Evolutionary conservation across 2,888 invertebrate genomes (phyloP), one percentile per base, ranked within the genome.

Genomic region (Zaprionus lineosus): DNA sequence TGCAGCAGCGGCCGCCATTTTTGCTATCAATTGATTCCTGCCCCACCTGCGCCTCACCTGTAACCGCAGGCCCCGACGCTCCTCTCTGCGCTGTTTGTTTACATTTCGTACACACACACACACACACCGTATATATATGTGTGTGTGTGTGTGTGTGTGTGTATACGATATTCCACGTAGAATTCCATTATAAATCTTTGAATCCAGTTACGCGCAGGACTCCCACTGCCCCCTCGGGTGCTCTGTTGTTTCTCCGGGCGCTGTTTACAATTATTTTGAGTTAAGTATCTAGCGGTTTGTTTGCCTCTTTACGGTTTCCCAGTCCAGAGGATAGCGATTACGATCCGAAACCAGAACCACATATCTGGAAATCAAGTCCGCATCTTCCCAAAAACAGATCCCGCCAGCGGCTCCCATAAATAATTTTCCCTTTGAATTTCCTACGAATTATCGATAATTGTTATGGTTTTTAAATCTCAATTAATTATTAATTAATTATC

Each of bases 221-320:
- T 64, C 70, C 46, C 36, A 44, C 50, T 55, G 55, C 37, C 39
- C 24, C 19, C 48, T 50, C 48, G 46, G 58, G 31, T 57, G 56
- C 40, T 56, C 46, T 62, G 62, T 69, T 55, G 48, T 51, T 61
- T 68, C 53, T 75, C 50, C 7, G 24, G 11, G 41, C 40, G 29
- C 56, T 78, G 77, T 78, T 78, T 78, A 78, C 68, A 78, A 82
- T 71, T 78, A 52, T 71, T 78, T 78, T 61, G 60, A 61, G 57
- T 78, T 78, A 81, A 77, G 62, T 78, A 62, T 56, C 53, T 73
- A 39, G 56, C 36, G 31, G 21, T 51, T 56, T 56, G 56, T 66
- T 75, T 63, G 34, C 24, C 33, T 37, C 21, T 52, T n/a, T n/a
- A n/a, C n/a, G n/a, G n/a, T n/a, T n/a, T n/a, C n/a, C n/a, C n/a